Evolutionary conservation across 2,113 vertebrate genomes (phyloP).

Genomic region (Marcusenius ussheri): DNA sequence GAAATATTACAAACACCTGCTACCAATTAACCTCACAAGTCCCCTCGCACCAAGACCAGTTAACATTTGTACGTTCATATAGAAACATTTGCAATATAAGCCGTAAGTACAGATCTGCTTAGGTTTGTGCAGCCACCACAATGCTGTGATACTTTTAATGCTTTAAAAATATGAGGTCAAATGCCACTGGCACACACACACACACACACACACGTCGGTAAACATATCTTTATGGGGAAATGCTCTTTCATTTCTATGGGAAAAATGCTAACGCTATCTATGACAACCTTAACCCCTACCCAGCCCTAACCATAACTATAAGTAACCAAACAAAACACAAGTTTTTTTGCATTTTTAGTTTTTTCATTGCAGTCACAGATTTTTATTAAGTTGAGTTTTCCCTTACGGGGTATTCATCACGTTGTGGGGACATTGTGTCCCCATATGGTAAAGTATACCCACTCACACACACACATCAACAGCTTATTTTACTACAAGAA

Average conservation of each 20-base stretch:
- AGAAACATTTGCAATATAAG: not conserved
- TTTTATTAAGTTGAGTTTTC: too few species aligned
- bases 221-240: too few species aligned
- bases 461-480: not conserved
- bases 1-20: constrained; percentile 3
- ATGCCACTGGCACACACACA: not conserved
- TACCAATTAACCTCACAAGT: not conserved
- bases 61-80: not conserved
- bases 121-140: not conserved
- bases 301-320: too few species aligned
- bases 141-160: not conserved
- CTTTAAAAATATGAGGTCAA: not conserved
- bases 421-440: too few species aligned
- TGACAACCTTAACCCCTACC: too few species aligned
- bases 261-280: too few species aligned
- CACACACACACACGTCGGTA: not conserved
- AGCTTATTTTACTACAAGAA: not conserved
- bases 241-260: not conserved
- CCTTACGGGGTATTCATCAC: too few species aligned
- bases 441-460: too few species aligned
- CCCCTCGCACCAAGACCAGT: not conserved
- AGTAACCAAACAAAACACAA: too few species aligned
- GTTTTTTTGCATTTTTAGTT: too few species aligned
- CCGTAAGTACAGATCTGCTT: not conserved
- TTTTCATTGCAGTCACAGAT: too few species aligned